Evolutionary conservation across 2,888 invertebrate genomes (phyloP).

Genomic region (Lasius fuliginosus): DNA sequence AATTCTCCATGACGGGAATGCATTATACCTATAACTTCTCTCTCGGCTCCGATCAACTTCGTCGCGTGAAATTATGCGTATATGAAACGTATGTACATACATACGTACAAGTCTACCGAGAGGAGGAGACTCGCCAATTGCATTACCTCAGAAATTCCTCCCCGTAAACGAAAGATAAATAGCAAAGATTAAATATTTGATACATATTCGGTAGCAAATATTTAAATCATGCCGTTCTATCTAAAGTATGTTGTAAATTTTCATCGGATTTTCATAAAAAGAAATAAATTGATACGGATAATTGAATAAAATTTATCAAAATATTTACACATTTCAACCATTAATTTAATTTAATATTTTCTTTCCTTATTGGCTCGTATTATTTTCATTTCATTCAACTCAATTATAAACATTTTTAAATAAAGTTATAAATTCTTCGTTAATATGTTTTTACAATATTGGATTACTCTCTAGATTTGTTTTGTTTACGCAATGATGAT

Average conservation of each 20-base stretch:
- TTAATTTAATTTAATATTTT: constrained; percentile 21
- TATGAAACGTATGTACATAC: constrained; percentile 22
- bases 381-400: neutral
- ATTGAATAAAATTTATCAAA: constrained; percentile 24
- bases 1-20: constrained; percentile 45
- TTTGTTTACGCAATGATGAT: neutral
- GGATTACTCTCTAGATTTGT: neutral
- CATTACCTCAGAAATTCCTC: constrained; percentile 32
- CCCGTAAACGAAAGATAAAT: neutral
- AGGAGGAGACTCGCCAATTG: constrained; percentile 18
- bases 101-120: constrained; percentile 23
- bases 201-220: constrained; percentile 17
- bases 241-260: constrained; percentile 5
- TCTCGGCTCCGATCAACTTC: constrained; percentile 21
- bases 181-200: constrained; percentile 29
- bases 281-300: constrained; percentile 12
- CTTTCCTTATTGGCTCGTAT: neutral
- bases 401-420: neutral
- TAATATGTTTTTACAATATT: neutral
- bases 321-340: neutral
- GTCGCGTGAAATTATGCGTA: constrained; percentile 26
- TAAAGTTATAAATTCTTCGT: neutral
- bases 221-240: neutral
- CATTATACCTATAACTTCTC: constrained; percentile 44
- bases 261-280: neutral